Conservation (phyloP, 2,113 vertebrate genomes). For the Channa maculata region DNA sequence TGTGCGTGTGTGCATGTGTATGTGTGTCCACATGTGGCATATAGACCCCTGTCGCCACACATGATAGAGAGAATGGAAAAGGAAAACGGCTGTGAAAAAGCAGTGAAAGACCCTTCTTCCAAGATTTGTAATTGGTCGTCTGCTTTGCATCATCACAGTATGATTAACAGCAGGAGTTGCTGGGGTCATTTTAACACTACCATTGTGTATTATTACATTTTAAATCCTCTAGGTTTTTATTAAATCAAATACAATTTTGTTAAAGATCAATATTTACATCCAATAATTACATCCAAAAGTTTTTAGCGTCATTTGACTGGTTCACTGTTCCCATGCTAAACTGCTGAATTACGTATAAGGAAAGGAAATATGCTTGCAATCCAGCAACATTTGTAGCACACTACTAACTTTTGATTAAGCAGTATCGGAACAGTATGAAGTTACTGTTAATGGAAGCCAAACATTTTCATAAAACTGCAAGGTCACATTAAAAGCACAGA, state of each 20-base stretch:
- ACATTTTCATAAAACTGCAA: too few relatives aligned
- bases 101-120: constrained; percentile 22
- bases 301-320: too few relatives aligned
- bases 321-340: too few relatives aligned
- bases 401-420: background rate
- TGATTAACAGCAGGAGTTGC: constrained; percentile 56
- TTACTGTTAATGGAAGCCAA: background rate
- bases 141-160: constrained; percentile 52
- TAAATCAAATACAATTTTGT: too few relatives aligned
- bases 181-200: constrained; percentile 32
- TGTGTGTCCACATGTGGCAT: constrained; percentile 25
- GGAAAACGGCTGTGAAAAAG: constrained; percentile 59
- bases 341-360: too few relatives aligned
- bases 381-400: too few relatives aligned
- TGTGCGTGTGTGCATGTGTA: constrained; percentile 52
- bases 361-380: too few relatives aligned
- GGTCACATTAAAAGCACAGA: background rate
- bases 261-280: too few relatives aligned
- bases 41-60: constrained; percentile 65
- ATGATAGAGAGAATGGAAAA: constrained; percentile 55
- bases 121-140: constrained; percentile 76
- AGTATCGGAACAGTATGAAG: background rate
- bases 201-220: background rate
- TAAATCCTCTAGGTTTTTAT: too few relatives aligned
- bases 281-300: too few relatives aligned